Conservation (phyloP, 2,888 invertebrate genomes). For the Sabatieria punctata region DNA sequence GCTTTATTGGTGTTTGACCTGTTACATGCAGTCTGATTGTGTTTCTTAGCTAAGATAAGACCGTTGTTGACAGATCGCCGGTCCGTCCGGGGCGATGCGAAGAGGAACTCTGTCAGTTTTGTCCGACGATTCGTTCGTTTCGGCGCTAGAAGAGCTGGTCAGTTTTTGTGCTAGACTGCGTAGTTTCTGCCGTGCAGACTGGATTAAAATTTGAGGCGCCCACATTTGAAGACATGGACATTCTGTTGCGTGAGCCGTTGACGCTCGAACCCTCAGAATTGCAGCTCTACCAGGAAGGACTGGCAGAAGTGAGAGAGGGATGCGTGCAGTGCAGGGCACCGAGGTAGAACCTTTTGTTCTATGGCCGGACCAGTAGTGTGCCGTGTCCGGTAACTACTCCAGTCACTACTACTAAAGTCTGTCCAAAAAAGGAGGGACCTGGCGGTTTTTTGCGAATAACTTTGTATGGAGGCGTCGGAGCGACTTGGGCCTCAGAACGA, state of each 20-base stretch:
- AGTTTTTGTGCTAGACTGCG: background rate
- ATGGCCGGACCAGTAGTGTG: too few species aligned
- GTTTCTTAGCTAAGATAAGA: too few species aligned
- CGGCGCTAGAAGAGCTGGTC: slow-evolving; percentile 59
- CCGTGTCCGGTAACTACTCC: too few species aligned
- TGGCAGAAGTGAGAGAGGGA: slow-evolving; percentile 60
- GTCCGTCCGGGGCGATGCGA: too few species aligned
- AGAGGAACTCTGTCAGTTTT: slow-evolving; percentile 44
- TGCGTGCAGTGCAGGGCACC: slow-evolving; percentile 33
- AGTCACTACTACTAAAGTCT: too few species aligned
- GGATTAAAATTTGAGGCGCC: slow-evolving; percentile 42
- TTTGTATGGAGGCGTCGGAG: too few species aligned
- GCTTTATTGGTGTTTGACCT: too few species aligned
- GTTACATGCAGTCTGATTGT: too few species aligned
- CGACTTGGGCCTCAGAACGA: too few species aligned
- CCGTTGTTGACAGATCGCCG: too few species aligned
- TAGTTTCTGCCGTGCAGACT: background rate
- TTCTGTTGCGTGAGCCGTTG: slow-evolving; percentile 54
- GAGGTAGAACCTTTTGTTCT: slow-evolving; percentile 25
- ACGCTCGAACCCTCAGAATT: slow-evolving; percentile 53
- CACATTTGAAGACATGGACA: slow-evolving; percentile 71
- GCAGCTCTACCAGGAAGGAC: slow-evolving; percentile 64
- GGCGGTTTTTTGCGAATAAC: too few species aligned
- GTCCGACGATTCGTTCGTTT: slow-evolving; percentile 85
- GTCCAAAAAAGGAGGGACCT: too few species aligned